Evolutionary conservation across 1,140 invertebrate genomes (phyloP).

Genomic region (Hylaeus volcanicus): DNA sequence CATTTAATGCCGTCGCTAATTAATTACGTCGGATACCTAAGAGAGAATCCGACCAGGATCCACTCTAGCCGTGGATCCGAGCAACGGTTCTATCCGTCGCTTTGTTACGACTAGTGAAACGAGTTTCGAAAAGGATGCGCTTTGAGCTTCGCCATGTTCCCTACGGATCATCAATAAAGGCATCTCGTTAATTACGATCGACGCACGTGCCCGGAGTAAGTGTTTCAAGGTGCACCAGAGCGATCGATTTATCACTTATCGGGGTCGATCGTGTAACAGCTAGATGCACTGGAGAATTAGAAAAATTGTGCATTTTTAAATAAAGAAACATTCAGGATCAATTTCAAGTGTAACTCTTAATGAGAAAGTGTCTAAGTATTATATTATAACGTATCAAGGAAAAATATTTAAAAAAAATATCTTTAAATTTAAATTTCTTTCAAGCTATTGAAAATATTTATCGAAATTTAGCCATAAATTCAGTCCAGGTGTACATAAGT

Average conservation of each 20-base stretch:
- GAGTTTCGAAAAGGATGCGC: slow-evolving; percentile 39
- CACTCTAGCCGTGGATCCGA: slow-evolving; percentile 34
- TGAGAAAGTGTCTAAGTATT: no score
- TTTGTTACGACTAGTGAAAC: slow-evolving; percentile 41
- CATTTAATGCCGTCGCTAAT: slow-evolving; percentile 70
- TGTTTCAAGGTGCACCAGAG: background rate
- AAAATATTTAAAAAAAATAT: no score
- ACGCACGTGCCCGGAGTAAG: background rate
- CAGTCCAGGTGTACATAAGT: no score
- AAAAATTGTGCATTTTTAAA: no score
- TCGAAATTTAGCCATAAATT: no score
- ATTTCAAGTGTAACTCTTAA: no score
- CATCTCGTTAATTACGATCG: slow-evolving; percentile 39
- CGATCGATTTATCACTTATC: background rate
- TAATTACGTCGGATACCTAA: slow-evolving; percentile 59
- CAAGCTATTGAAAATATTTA: no score
- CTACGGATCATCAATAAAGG: slow-evolving; percentile 28
- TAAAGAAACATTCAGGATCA: no score
- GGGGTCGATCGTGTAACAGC: background rate
- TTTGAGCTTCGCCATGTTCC: background rate
- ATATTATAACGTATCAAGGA: no score
- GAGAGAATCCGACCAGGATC: background rate
- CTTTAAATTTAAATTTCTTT: no score
- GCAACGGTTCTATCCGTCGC: slow-evolving; percentile 63
- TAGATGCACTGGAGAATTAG: background rate